These are phyloP conservation scores for Seira ritae DNA, from an alignment of 2,888 invertebrate genomes.

Conservation along the genomic window DNA sequence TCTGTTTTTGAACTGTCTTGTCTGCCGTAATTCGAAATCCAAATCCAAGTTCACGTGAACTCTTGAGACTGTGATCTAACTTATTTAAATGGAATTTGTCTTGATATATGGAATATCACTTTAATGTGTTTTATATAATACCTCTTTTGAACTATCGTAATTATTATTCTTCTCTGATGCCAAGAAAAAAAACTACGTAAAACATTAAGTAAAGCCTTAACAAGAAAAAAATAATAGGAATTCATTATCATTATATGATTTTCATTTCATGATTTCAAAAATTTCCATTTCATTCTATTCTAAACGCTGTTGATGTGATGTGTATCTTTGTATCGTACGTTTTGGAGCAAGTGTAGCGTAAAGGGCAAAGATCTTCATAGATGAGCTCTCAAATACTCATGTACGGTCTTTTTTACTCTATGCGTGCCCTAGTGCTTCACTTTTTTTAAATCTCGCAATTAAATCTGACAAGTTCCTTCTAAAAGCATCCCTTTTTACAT, in stretches of 20 bases:
- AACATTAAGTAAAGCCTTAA: background rate
- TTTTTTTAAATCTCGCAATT: background rate
- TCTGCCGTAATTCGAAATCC: slow-evolving; percentile 1
- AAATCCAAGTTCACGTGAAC: background rate
- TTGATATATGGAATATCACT: too few relatives aligned
- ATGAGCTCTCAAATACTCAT: slow-evolving; percentile 46
- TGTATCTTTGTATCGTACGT: background rate
- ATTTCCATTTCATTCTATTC: too few relatives aligned
- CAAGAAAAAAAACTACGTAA: slow-evolving; percentile 14
- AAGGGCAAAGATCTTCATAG: slow-evolving; percentile 64
- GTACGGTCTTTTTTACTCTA: background rate
- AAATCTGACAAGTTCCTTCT: slow-evolving; percentile 39
- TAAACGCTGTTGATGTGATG: background rate
- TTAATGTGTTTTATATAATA: too few relatives aligned
- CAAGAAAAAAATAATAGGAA: background rate
- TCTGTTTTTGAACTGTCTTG: background rate
- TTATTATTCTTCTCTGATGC: slow-evolving; percentile 30
- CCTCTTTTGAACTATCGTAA: slow-evolving; percentile 9
- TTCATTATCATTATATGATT: background rate
- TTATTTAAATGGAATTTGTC: too few relatives aligned
- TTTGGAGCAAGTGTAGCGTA: slow-evolving; percentile 54
- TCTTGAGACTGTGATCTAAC: background rate
- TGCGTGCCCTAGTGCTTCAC: slow-evolving; percentile 50
- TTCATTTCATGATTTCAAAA: slow-evolving; percentile 12
- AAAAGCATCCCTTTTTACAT: slow-evolving; percentile 33